Base-by-base conservation (phyloP, 2,113 vertebrate genomes). In the Platycercus adscitus region DNA sequence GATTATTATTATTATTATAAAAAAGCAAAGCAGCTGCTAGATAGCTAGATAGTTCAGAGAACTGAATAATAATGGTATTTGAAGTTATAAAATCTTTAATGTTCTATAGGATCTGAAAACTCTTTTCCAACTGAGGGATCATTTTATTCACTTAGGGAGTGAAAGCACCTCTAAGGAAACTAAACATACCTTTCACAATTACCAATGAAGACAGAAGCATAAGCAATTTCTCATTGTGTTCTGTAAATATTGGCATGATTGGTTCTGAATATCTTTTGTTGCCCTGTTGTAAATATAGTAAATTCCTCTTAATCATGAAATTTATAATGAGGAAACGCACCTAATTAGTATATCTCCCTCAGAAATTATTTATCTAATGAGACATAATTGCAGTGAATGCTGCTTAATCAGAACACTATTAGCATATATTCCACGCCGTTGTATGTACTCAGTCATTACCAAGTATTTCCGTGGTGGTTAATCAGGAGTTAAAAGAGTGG, bases 361-460 rank as follows among this genome's bases (percentile, higher is more conserved):
- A 66, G 92, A 95, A 94, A 89, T 93, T 69, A 93, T 70, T 83
- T 94, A 80, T 28, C 33, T 97, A 91, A 93, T 80, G 86, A 92
- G 71, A 89, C 28, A 49, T 23, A 93, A 91, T 90, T 89, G 71
- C 82, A 77, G 33, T 44, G 49, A 89, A 79, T 77, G 18, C 31
- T n/a, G 14, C 64, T 94, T 90, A 72, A 88, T 86, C 0, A 0
- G 66, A 85, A 77, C 35, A 77, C 19, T 73, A 49, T 95, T 83
- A 80, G 58, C 66, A 73, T 82, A 65, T 37, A 52, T 86, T 94
- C 41, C n/a, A 61, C 56, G 46, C 9, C 13, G 41, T 16, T 18
- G 8, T 60, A 72, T 4, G 1, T 35, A 64, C 15, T 56, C 24
- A n/a, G 25, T 43, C 58, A 63, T 73, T 65, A 86, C 25, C 31